Evolutionary conservation across 2,888 invertebrate genomes (phyloP).

Genomic region (Drosophila percnosoma): DNA sequence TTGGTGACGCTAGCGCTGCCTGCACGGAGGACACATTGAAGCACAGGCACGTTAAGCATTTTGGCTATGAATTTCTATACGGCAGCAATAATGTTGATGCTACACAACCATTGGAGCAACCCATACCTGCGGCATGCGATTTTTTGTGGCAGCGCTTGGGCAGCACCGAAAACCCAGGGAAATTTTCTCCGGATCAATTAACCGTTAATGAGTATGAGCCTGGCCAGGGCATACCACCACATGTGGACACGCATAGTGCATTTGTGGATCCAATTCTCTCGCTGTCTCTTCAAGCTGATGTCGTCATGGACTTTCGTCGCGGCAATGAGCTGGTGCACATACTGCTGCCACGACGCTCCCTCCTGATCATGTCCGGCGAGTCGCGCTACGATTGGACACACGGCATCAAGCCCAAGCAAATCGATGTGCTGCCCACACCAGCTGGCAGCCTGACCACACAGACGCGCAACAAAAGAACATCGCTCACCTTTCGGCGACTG

Average conservation of each 20-base stretch:
- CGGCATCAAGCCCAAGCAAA: conserved; percentile 93
- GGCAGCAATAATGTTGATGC: conserved; percentile 93
- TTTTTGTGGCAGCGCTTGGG: conserved; percentile 86
- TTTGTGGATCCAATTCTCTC: conserved; percentile 96
- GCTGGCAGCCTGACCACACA: conserved; percentile 86
- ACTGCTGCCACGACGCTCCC: conserved; percentile 89
- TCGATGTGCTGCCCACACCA: conserved; percentile 88
- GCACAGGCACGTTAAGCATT: conserved; percentile 94
- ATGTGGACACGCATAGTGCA: conserved; percentile 97
- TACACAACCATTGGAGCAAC: conserved; percentile 87
- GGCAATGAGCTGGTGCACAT: conserved; percentile 87
- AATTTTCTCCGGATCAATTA: conserved; percentile 90
- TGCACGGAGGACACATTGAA: conserved; percentile 86
- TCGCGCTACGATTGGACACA: conserved; percentile 94
- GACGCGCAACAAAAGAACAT: conserved; percentile 88
- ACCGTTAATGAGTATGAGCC: conserved; percentile 94
- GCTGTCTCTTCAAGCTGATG: conserved; percentile 91
- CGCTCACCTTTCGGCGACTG: conserved; percentile 92
- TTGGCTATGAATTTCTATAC: conserved; percentile 96
- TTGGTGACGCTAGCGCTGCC: conserved; percentile 72
- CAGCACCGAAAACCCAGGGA: conserved; percentile 79
- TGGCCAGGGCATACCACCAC: conserved; percentile 97
- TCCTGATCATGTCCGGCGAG: conserved; percentile 92
- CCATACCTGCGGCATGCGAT: conserved; percentile 90
- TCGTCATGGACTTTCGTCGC: conserved; percentile 95